Percentiles rank a stretch among this genome's conserved stretches.
These are phyloP conservation scores for Spheniscus humboldti DNA, from an alignment of 2,797 vertebrate species.

Conservation along the genomic window DNA sequence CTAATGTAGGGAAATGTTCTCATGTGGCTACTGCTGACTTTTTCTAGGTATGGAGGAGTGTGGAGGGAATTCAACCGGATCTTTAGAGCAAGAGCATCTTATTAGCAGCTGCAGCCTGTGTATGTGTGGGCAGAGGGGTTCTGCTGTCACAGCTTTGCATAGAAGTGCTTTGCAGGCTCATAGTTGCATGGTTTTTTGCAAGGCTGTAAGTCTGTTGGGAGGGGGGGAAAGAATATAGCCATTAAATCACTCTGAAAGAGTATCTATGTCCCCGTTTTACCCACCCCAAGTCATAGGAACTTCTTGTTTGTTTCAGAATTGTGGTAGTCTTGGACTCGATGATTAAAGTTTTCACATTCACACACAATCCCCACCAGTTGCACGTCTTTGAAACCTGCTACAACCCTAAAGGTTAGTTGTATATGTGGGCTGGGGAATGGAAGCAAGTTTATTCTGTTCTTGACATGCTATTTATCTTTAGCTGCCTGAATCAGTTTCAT, in stretches of 20 bases:
- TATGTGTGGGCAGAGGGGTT: not conserved
- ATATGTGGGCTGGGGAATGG: not conserved
- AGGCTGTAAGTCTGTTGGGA: not conserved
- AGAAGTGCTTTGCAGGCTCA: not conserved
- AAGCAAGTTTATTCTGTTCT: not conserved
- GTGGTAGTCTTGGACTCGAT: slow-evolving; percentile 98
- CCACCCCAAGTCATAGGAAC: not conserved
- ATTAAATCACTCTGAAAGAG: not conserved
- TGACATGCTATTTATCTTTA: not conserved
- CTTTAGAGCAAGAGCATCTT: not conserved
- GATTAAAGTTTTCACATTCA: slow-evolving; percentile 99
- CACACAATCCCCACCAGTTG: slow-evolving; percentile 97
- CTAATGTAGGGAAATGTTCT: not conserved
- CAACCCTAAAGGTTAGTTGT: slow-evolving; percentile 91
- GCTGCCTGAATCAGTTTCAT: not conserved
- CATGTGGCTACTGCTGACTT: not conserved
- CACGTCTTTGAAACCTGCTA: slow-evolving; percentile 99
- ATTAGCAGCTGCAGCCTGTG: not conserved
- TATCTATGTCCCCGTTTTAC: not conserved
- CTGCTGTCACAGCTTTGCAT: not conserved
- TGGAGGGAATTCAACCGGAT: not conserved
- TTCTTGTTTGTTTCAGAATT: slow-evolving; percentile 80
- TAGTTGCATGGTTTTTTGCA: not conserved
- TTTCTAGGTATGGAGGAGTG: not conserved
- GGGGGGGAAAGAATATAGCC: not conserved